phyloP scores from a whole-genome alignment of 2,113 vertebrate genomes.

The Campylorhamphus procurvoides region DNA sequence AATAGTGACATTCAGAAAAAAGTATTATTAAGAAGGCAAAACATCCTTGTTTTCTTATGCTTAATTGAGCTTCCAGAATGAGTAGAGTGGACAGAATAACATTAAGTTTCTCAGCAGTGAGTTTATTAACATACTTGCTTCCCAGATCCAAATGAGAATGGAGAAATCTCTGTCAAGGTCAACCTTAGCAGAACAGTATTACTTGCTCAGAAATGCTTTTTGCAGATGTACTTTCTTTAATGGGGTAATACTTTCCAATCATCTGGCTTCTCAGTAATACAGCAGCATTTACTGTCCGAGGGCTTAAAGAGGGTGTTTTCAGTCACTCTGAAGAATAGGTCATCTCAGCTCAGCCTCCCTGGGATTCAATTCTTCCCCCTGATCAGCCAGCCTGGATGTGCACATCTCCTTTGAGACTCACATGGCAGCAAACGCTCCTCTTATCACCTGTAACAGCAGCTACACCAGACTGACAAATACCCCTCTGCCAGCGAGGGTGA shows the following conservation, averaged over 20 bases:
- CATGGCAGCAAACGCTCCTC: fast-evolving
- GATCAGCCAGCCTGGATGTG: not conserved
- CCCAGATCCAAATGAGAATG: not conserved
- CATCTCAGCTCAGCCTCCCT: not conserved
- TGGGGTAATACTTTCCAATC: not conserved
- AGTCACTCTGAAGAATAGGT: not conserved
- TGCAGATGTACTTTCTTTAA: not conserved
- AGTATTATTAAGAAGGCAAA: not conserved
- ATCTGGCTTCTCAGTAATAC: not conserved
- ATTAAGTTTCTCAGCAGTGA: not conserved
- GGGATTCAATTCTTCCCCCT: not conserved
- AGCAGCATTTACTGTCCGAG: not conserved
- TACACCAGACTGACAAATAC: not conserved
- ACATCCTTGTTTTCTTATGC: not conserved
- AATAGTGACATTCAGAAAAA: not conserved
- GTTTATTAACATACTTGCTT: not conserved
- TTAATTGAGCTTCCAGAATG: not conserved
- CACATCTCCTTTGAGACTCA: not conserved
- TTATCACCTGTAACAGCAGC: not conserved
- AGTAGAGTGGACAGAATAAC: not conserved
- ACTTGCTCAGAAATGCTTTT: not conserved
- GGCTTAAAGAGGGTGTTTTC: not conserved
- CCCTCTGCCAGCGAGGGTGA: not conserved
- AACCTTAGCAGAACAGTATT: not conserved
- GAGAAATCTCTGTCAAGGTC: not conserved